Evolutionary conservation across 1,140 invertebrate species (phyloP).

Genomic region (Eumaeus atala): DNA sequence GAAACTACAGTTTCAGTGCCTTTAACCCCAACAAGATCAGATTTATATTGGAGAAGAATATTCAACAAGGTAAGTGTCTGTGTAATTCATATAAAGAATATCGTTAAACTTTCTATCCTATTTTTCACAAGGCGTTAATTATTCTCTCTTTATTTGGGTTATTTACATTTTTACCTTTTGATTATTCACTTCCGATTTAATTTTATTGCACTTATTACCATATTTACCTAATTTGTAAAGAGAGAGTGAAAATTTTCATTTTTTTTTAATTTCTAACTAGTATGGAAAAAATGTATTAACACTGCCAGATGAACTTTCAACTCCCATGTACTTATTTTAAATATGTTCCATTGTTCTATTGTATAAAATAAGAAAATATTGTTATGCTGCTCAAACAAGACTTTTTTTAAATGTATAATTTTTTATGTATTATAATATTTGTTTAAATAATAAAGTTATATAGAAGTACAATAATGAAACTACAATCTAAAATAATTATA

Average conservation of each 20-base stretch:
- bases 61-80: slow-evolving; percentile 60
- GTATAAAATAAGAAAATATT: not conserved
- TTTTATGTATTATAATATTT: too few species aligned
- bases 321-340: not conserved
- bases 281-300: too few species aligned
- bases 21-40: slow-evolving; percentile 59
- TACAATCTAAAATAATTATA: too few species aligned
- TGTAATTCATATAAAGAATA: not conserved
- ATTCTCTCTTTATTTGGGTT: not conserved
- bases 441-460: too few species aligned
- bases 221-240: too few species aligned
- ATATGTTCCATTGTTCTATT: slow-evolving; percentile 5
- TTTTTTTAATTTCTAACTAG: too few species aligned
- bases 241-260: too few species aligned
- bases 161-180: not conserved
- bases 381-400: too few species aligned
- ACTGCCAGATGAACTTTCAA: not conserved
- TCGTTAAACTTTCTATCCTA: not conserved
- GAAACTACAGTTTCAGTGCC: slow-evolving; percentile 61
- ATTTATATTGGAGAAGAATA: slow-evolving; percentile 64
- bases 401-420: too few species aligned
- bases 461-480: too few species aligned
- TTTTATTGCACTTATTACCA: not conserved
- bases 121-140: too few species aligned
- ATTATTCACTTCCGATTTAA: not conserved